Percentiles rank a stretch among this genome's conserved stretches.
Conservation (phyloP, 2,888 invertebrate genomes). For the Latrodectus hesperus region DNA sequence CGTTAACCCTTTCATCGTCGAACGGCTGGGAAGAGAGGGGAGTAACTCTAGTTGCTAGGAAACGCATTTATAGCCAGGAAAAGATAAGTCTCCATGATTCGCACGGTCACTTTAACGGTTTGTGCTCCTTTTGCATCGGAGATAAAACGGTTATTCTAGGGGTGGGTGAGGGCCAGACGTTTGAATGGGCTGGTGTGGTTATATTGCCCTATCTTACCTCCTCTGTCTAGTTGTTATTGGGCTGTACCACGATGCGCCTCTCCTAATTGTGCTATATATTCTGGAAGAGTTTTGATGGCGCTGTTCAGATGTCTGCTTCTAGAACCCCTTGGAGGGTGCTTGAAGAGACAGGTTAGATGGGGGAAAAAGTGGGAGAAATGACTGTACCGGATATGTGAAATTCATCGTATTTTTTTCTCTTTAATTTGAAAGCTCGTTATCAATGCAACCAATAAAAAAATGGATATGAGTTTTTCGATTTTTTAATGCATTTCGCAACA, state of each 20-base stretch:
- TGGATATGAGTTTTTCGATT: no score
- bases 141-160: constrained; percentile 55
- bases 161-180: background rate
- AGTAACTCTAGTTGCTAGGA: constrained; percentile 48
- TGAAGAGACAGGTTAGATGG: background rate
- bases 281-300: constrained; percentile 24
- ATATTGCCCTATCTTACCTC: constrained; percentile 10
- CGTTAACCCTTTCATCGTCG: constrained; percentile 6
- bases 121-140: constrained; percentile 33
- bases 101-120: constrained; percentile 44
- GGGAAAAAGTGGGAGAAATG: background rate
- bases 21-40: background rate
- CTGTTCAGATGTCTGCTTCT: constrained; percentile 5
- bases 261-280: constrained; percentile 61
- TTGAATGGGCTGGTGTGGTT: constrained; percentile 42
- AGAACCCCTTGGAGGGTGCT: background rate
- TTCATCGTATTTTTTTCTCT: no score
- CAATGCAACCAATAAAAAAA: no score
- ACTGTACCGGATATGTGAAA: no score
- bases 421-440: no score
- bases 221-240: background rate
- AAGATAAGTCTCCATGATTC: constrained; percentile 34
- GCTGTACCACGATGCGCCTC: background rate
- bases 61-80: constrained; percentile 52
- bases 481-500: no score